Percentiles rank a stretch among this genome's conserved stretches.
Evolutionary conservation across 1,140 invertebrate genomes (phyloP).

Genomic region (Pentalonia nigronervosa): DNA sequence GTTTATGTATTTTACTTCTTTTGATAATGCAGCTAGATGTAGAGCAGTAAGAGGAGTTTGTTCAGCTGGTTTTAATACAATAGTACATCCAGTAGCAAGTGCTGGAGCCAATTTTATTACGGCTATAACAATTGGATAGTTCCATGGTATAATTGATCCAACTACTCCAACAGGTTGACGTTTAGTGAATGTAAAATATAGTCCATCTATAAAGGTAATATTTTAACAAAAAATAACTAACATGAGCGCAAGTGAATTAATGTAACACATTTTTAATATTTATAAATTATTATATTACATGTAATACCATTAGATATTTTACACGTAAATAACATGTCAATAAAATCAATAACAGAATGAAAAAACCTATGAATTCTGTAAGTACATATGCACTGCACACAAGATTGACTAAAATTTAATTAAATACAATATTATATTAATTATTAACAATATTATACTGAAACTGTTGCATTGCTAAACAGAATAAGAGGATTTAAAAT

Average conservation of each 20-base stretch:
- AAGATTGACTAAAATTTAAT: no score
- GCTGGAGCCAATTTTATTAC: conserved; percentile 87
- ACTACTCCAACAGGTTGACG: conserved; percentile 88
- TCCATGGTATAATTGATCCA: conserved; percentile 92
- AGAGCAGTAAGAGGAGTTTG: conserved; percentile 91
- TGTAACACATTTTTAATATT: no score
- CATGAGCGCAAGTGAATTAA: background rate
- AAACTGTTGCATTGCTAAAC: no score
- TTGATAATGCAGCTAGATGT: conserved; percentile 77
- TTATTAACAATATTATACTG: no score
- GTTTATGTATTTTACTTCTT: conserved; percentile 69
- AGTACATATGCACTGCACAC: no score
- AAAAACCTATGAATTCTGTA: no score
- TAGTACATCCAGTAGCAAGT: conserved; percentile 81
- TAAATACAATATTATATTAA: no score
- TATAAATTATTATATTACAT: no score
- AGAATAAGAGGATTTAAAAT: no score
- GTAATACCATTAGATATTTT: no score
- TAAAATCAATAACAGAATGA: no score
- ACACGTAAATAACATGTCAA: no score
- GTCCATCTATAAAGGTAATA: conserved; percentile 64
- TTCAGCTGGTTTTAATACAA: conserved; percentile 91
- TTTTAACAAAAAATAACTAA: background rate
- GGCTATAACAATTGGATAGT: conserved; percentile 83
- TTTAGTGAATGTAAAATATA: conserved; percentile 69